These are phyloP conservation scores for Pristionchus mayeri DNA, from an alignment of 2,888 invertebrate genomes.

Conservation along the genomic window DNA sequence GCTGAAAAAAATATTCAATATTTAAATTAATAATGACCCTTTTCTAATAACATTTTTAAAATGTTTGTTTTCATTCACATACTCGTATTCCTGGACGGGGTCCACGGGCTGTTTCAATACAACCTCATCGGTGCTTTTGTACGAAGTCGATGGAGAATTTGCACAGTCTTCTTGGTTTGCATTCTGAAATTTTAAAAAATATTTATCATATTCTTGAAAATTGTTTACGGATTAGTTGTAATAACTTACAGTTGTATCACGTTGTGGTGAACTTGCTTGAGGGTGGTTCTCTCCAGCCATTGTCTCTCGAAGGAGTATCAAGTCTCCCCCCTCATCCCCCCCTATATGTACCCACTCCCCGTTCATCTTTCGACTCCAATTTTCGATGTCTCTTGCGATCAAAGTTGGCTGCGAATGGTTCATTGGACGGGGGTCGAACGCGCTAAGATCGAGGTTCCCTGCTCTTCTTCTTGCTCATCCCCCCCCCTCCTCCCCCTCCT, in stretches of 20 bases:
- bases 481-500: not conserved
- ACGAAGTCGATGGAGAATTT: not conserved
- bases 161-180: not conserved
- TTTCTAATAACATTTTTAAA: not conserved
- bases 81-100: not conserved
- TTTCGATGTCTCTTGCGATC: not conserved
- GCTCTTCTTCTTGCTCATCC: not conserved
- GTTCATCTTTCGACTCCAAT: constrained; percentile 1
- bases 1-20: too few species aligned
- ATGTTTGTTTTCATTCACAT: not conserved
- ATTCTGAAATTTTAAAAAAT: not conserved
- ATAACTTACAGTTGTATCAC: not conserved
- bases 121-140: not conserved
- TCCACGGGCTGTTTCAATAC: not conserved
- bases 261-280: not conserved
- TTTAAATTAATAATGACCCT: not conserved
- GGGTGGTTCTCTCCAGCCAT: not conserved
- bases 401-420: not conserved
- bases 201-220: too few species aligned
- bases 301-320: not conserved
- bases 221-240: too few species aligned
- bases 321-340: not conserved
- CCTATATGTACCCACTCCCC: not conserved
- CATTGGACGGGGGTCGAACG: not conserved
- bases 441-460: not conserved